Conservation (phyloP, 2,888 invertebrate species). For the Eurytoma californica region DNA sequence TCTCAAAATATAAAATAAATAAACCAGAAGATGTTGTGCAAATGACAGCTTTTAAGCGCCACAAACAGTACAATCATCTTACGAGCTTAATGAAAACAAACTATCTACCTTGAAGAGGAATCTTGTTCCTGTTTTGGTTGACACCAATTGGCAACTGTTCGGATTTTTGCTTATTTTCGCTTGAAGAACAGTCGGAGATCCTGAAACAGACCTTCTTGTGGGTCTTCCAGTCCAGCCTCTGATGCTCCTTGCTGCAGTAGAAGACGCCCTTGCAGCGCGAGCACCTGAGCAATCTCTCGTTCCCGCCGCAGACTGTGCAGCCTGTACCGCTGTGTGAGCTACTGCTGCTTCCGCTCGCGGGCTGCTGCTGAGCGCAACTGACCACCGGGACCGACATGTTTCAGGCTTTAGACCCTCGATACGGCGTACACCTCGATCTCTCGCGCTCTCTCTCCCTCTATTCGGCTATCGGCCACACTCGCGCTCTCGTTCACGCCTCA, state of each 20-base stretch:
- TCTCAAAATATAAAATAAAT: too few species aligned
- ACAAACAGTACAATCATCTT: not conserved
- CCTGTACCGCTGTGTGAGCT: constrained; percentile 1
- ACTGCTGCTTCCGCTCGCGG: constrained; percentile 48
- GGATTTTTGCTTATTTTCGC: not conserved
- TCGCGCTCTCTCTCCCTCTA: constrained; percentile 5
- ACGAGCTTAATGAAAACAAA: not conserved
- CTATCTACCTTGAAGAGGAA: constrained; percentile 25
- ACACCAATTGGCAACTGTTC: constrained; percentile 12
- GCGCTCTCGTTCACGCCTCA: constrained; percentile 14
- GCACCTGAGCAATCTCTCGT: constrained; percentile 82
- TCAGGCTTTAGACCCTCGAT: constrained; percentile 16
- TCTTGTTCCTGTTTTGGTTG: constrained; percentile 9
- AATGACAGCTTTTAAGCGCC: not conserved
- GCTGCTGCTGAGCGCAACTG: constrained; percentile 65
- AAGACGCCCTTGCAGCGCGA: constrained; percentile 84
- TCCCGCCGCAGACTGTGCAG: constrained; percentile 80
- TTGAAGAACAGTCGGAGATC: not conserved
- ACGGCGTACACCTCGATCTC: constrained; percentile 6
- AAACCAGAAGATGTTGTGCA: not conserved
- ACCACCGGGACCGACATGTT: constrained; percentile 66
- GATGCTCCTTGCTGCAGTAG: constrained; percentile 89
- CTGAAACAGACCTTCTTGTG: constrained; percentile 78
- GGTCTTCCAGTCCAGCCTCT: constrained; percentile 86
- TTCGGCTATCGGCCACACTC: not conserved